phyloP scores from a whole-genome alignment of 2,113 vertebrate species.

The Xiphophorus maculatus region DNA sequence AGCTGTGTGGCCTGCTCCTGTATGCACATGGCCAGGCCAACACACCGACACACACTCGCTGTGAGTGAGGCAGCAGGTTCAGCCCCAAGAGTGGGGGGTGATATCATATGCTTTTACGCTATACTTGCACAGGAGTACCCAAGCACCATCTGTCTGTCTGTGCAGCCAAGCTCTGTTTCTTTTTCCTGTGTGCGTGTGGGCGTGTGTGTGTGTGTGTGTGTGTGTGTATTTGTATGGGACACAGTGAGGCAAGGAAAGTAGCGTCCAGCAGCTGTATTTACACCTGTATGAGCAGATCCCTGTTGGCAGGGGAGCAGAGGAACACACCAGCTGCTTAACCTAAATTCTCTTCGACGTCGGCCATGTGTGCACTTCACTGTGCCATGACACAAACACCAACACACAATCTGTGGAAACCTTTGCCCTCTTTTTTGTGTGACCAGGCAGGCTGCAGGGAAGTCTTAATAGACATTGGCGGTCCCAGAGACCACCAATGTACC shows the following conservation, averaged over 20 bases:
- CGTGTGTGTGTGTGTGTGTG: conserved; percentile 9
- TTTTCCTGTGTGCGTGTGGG: conserved; percentile 19
- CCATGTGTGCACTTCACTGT: conserved; percentile 31
- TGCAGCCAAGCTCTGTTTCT: conserved; percentile 31
- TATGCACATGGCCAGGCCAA: conserved; percentile 22
- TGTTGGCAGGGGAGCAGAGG: conserved; percentile 81
- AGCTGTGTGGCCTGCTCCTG: conserved; percentile 54
- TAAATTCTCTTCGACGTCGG: conserved; percentile 51
- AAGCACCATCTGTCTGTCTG: conserved; percentile 72
- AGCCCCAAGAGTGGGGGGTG: conserved; percentile 59
- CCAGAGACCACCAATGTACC: conserved; percentile 30
- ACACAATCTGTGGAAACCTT: conserved; percentile 27
- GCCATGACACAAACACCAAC: conserved; percentile 32
- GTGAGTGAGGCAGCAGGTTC: conserved; percentile 61
- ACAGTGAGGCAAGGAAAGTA: conserved; percentile 1
- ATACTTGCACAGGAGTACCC: conserved; percentile 56
- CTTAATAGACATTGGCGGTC: background rate
- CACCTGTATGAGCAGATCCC: conserved; percentile 90
- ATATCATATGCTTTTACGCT: conserved; percentile 68
- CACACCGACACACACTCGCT: conserved; percentile 22
- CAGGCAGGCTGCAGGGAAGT: conserved; percentile 2
- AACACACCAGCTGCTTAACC: conserved; percentile 87
- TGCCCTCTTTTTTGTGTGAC: conserved; percentile 7
- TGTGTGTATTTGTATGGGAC: conserved; percentile 5
- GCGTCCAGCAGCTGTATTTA: conserved; percentile 89